Conservation (phyloP, 2,113 vertebrate species). For the Apteryx mantelli region DNA sequence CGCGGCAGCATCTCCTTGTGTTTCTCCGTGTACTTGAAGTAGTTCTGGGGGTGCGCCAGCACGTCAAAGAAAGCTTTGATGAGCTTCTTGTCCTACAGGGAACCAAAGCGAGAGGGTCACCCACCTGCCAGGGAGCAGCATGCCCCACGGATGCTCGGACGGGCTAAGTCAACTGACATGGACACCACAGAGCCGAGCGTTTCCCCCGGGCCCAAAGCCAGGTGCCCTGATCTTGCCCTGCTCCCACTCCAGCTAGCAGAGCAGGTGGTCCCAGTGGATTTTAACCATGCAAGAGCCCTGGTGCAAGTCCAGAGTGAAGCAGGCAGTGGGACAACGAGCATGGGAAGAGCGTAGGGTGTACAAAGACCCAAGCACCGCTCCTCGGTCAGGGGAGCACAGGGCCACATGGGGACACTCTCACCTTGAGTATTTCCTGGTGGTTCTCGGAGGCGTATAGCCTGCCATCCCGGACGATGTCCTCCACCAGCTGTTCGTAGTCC, state of each 20-base stretch:
- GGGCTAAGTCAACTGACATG: too few species aligned
- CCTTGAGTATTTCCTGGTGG: constrained; percentile 99
- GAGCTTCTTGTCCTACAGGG: constrained; percentile 94
- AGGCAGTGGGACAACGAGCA: too few species aligned
- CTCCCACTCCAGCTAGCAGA: too few species aligned
- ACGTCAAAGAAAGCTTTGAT: constrained; percentile 99
- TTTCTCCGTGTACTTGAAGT: constrained; percentile 98
- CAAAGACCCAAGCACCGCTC: background rate
- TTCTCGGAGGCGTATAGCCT: constrained; percentile 96
- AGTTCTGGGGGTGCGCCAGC: constrained; percentile 96
- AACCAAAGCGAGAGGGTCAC: background rate
- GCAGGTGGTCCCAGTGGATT: too few species aligned
- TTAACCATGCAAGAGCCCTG: too few species aligned
- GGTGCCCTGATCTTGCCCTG: too few species aligned
- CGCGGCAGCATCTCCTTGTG: constrained; percentile 98
- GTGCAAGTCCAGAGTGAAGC: too few species aligned
- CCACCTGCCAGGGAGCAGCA: background rate
- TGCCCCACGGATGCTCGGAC: too few species aligned
- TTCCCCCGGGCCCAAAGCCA: too few species aligned
- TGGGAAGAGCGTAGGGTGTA: too few species aligned
- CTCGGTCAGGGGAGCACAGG: background rate
- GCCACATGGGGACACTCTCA: background rate
- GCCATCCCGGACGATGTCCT: constrained; percentile 96
- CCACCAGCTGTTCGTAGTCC: constrained; percentile 97
- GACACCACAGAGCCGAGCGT: too few species aligned